Percentiles rank a stretch among this genome's conserved stretches.
Conservation (phyloP, 2,113 vertebrate genomes). For the Lutjanus erythropterus region DNA sequence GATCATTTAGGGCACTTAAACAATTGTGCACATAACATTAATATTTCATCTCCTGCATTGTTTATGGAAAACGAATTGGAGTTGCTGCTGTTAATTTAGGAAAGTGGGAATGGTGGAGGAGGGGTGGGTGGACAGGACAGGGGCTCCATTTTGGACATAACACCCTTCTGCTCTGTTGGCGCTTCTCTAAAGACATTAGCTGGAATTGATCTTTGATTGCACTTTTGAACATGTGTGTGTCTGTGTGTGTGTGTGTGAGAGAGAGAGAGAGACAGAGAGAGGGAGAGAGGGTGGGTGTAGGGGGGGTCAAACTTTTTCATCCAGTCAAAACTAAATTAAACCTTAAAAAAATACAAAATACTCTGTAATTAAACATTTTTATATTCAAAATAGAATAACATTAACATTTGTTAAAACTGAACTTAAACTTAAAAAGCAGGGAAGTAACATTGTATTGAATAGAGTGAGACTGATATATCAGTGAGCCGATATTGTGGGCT, state of each 20-base stretch:
- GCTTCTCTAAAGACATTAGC: constrained; percentile 55
- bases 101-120: constrained; percentile 33
- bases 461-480: no score
- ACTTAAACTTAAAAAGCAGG: constrained; percentile 37
- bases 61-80: constrained; percentile 81
- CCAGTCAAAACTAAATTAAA: neutral
- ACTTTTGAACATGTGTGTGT: constrained; percentile 35
- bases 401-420: constrained; percentile 39
- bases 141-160: constrained; percentile 57
- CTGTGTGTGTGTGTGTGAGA: neutral
- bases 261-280: no score
- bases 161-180: constrained; percentile 61
- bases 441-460: no score
- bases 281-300: accelerated
- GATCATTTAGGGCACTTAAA: constrained; percentile 93
- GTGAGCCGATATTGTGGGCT: no score
- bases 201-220: constrained; percentile 64
- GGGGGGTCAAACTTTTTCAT: neutral
- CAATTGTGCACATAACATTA: constrained; percentile 88
- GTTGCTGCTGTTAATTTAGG: constrained; percentile 70
- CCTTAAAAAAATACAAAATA: neutral
- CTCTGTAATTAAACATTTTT: no score
- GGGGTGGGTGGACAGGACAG: neutral
- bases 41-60: constrained; percentile 88
- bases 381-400: no score